phyloP scores from a whole-genome alignment of 92 coral and sea anemone species.

The Palythoa grandiflora region DNA sequence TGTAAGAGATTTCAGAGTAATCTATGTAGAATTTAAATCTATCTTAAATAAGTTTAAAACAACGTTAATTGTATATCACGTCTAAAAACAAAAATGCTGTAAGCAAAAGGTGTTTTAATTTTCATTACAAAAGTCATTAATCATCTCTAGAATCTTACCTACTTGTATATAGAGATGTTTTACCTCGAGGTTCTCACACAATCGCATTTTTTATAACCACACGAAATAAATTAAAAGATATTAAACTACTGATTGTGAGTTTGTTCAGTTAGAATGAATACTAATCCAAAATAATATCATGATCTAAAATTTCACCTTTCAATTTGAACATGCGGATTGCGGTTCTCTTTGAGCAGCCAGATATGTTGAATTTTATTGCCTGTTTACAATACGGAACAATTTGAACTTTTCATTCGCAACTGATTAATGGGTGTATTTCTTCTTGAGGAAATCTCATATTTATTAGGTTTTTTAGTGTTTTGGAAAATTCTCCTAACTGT shows the following conservation, averaged over 20 bases:
- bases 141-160: conserved; percentile 4
- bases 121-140: conserved; percentile 26
- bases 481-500: not conserved
- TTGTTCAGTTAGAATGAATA: not conserved
- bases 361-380: not conserved
- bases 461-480: not conserved
- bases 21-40: not conserved
- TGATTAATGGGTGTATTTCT: not conserved
- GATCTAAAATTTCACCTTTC: not conserved
- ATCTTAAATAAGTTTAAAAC: conserved; percentile 10
- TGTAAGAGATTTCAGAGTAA: not conserved
- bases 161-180: not conserved
- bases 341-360: not conserved
- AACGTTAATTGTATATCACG: conserved; percentile 18
- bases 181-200: conserved; percentile 15
- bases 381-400: not conserved
- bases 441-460: not conserved
- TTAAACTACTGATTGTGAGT: conserved; percentile 16
- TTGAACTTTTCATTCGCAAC: not conserved
- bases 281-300: not conserved
- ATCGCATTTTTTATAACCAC: conserved; percentile 18
- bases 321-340: conserved; percentile 12
- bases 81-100: not conserved
- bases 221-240: conserved; percentile 20
- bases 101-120: conserved; percentile 10